Evolutionary conservation across 1,140 invertebrate genomes (phyloP), one percentile per base, ranked within the genome.

Genomic region (Drosophila seguyi): DNA sequence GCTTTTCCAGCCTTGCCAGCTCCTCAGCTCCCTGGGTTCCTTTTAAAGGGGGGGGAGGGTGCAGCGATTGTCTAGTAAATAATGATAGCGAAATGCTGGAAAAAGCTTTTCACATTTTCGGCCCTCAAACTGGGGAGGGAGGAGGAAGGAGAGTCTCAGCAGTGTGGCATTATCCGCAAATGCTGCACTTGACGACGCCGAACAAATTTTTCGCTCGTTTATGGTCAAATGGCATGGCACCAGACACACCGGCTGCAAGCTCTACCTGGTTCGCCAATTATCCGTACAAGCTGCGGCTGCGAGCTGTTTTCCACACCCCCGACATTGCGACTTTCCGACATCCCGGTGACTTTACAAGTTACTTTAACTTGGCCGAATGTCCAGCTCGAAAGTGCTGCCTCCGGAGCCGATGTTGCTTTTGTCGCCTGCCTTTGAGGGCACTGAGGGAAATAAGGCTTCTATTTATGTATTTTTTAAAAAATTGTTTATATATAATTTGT

Each of bases 151-250:
- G 10, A 31, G 31, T 31, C 31, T n/a, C 42, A 22, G 13, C 22
- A 44, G 63, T 41, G 42, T 16, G 53, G 59, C 82, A 77, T 86
- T 86, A 86, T 77, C 62, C 75, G 72, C 34, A 80, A 88, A 84
- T 78, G 63, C 79, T 87, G 84, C 83, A 87, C 83, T 87, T 87
- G 79, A 79, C 79, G 78, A 77, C 48, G 67, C 44, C 48, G 79
- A 90, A 90, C 85, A 90, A 90, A 90, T 90, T 90, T 79, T 79
- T 66, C 65, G 78, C 85, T 90, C 85, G 86, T 90, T 90, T 90
- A 90, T 90, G 85, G 85, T 85, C 85, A 90, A 90, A 90, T 90
- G 85, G 81, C 85, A 90, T 75, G 78, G 77, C 81, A 81, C 81
- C 68, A 88, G 81, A 88, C 84, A 85, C 77, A 74, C 72, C 85